phyloP scores from a whole-genome alignment of 1,140 invertebrate genomes.

The Samia ricini region DNA sequence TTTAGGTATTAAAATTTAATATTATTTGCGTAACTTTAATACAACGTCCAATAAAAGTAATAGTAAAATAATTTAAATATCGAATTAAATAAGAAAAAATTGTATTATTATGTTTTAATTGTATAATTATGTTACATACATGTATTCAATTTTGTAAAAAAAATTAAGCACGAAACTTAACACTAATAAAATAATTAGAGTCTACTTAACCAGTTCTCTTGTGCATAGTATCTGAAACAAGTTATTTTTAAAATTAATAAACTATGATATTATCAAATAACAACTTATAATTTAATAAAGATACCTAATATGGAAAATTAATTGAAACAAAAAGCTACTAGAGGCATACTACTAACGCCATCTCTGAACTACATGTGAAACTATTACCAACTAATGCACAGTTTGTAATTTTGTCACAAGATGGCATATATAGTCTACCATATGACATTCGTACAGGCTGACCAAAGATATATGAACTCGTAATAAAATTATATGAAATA shows the following conservation, averaged over 20 bases:
- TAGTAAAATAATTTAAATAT: too few relatives aligned
- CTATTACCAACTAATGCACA: slow-evolving; percentile 22
- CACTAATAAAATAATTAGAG: slow-evolving; percentile 13
- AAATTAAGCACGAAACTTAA: neutral
- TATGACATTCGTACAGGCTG: too few relatives aligned
- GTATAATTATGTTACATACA: too few relatives aligned
- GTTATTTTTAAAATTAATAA: slow-evolving; percentile 47
- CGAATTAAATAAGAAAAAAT: too few relatives aligned
- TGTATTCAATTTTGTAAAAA: too few relatives aligned
- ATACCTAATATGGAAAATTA: neutral
- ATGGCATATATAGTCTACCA: slow-evolving; percentile 44
- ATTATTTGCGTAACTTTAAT: too few relatives aligned
- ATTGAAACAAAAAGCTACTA: neutral
- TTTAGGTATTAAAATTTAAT: too few relatives aligned
- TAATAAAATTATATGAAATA: too few relatives aligned
- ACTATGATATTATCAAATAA: slow-evolving; percentile 14
- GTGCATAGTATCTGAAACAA: slow-evolving; percentile 74
- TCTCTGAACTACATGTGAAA: slow-evolving; percentile 30
- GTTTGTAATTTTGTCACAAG: slow-evolving; percentile 32
- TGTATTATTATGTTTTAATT: too few relatives aligned
- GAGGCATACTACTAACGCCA: slow-evolving; percentile 31
- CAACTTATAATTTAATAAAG: slow-evolving; percentile 4
- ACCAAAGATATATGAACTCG: too few relatives aligned
- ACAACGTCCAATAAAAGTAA: too few relatives aligned
- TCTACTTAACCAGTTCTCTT: slow-evolving; percentile 69